A percentile compares a stretch with the other conserved stretches of the same genome.
phyloP scores from a whole-genome alignment of 2,113 vertebrate species.

The Ondatra zibethicus region DNA sequence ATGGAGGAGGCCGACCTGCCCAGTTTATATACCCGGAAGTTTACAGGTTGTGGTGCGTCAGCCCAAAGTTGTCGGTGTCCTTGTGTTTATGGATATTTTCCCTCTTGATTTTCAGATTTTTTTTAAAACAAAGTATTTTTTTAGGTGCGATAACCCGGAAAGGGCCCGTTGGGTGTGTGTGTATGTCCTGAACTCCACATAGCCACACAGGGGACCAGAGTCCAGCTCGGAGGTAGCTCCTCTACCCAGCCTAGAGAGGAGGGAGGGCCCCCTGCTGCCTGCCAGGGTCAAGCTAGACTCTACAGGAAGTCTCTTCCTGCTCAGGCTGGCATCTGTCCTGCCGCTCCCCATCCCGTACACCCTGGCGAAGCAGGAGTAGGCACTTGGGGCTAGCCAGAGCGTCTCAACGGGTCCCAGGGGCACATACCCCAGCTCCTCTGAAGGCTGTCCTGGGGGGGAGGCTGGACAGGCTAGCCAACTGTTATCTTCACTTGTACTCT shows the following conservation, averaged over 20 bases:
- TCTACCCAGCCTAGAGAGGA: neutral
- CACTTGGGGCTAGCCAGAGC: neutral
- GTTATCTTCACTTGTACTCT: constrained; percentile 80
- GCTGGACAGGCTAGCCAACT: constrained; percentile 40
- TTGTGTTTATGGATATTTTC: constrained; percentile 59
- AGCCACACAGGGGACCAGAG: neutral
- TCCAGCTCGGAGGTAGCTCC: neutral
- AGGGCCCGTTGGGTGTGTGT: constrained; percentile 71
- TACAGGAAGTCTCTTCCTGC: neutral
- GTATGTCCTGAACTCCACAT: constrained; percentile 67
- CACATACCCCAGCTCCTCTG: neutral
- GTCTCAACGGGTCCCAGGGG: neutral
- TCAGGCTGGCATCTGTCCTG: neutral
- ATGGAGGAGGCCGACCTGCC: neutral
- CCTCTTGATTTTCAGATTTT: constrained; percentile 75
- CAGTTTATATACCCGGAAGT: neutral
- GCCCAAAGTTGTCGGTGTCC: constrained; percentile 71
- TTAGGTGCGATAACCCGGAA: constrained; percentile 79
- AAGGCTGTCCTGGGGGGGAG: neutral
- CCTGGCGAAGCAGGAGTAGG: neutral
- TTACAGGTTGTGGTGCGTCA: constrained; percentile 65
- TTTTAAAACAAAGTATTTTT: constrained; percentile 84
- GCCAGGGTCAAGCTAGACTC: neutral
- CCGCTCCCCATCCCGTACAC: neutral
- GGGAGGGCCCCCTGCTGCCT: neutral